Evolutionary conservation across 64 coral and sea anemone genomes (phyloP).

Genomic region (Montipora foliosa): DNA sequence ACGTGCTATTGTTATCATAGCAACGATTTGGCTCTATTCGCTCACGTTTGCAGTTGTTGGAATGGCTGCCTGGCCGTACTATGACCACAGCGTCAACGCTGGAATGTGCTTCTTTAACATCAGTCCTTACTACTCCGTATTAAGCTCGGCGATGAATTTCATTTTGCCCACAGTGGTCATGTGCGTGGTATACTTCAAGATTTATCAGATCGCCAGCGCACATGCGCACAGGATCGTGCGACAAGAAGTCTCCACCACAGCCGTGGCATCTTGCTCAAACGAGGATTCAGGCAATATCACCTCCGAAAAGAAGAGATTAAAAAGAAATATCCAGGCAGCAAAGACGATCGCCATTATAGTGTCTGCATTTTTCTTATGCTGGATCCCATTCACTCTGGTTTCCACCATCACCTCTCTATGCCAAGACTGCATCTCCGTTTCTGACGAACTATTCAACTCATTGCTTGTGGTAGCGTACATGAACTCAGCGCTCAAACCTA

Average conservation of each 20-base stretch:
- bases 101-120: constrained; percentile 68
- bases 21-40: constrained; percentile 78
- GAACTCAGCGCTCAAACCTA: constrained; percentile 91
- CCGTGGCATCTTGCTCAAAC: background rate
- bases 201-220: constrained; percentile 78
- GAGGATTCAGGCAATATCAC: constrained; percentile 10
- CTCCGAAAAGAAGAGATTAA: constrained; percentile 54
- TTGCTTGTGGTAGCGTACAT: constrained; percentile 75
- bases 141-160: constrained; percentile 90
- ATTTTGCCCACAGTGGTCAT: constrained; percentile 81
- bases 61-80: constrained; percentile 76
- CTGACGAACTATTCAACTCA: background rate
- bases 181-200: constrained; percentile 86
- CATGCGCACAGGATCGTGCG: constrained; percentile 66
- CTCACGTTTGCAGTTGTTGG: constrained; percentile 72
- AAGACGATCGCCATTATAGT: constrained; percentile 96
- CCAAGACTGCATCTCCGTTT: background rate
- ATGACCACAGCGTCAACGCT: background rate
- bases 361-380: constrained; percentile 89
- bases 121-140: constrained; percentile 59
- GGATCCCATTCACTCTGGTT: constrained; percentile 82
- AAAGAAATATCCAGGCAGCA: constrained; percentile 86
- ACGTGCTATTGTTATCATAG: constrained; percentile 56
- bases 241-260: constrained; percentile 21
- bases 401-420: constrained; percentile 36